These are phyloP conservation scores for Halictus ligatus DNA, from an alignment of 2,888 invertebrate genomes.

Conservation along the genomic window DNA sequence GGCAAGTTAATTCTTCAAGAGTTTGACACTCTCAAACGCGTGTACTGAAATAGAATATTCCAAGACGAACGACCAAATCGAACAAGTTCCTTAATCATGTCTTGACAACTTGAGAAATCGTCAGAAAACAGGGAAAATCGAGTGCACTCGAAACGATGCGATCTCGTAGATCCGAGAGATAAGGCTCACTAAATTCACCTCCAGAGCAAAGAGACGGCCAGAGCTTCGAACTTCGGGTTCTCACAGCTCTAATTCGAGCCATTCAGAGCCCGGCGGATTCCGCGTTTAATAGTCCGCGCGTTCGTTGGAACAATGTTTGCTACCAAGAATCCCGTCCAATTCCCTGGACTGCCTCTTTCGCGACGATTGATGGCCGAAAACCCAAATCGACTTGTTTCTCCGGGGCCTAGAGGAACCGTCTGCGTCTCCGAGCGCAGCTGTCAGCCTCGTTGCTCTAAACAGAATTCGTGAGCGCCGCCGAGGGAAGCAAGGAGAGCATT, in stretches of 20 bases:
- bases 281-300: not conserved
- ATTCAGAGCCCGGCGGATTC: not conserved
- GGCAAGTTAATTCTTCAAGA: too few species aligned
- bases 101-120: not conserved
- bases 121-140: not conserved
- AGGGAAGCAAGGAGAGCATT: slow-evolving; percentile 70
- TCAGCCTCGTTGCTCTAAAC: slow-evolving; percentile 63
- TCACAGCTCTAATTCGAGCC: not conserved
- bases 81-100: too few species aligned
- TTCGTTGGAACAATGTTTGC: slow-evolving; percentile 8
- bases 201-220: not conserved
- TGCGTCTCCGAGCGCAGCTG: slow-evolving; percentile 70
- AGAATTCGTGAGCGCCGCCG: slow-evolving; percentile 40
- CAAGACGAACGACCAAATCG: too few species aligned
- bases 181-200: not conserved
- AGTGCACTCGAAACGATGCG: not conserved
- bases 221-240: not conserved
- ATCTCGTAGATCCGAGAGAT: not conserved
- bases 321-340: not conserved
- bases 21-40: too few species aligned
- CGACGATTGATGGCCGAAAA: slow-evolving; percentile 14
- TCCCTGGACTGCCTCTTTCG: not conserved
- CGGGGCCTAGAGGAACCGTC: slow-evolving; percentile 47
- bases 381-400: slow-evolving; percentile 58
- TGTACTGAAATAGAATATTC: too few species aligned